phyloP scores from a whole-genome alignment of 2,888 invertebrate genomes.

The Eupithecia dodoneata region DNA sequence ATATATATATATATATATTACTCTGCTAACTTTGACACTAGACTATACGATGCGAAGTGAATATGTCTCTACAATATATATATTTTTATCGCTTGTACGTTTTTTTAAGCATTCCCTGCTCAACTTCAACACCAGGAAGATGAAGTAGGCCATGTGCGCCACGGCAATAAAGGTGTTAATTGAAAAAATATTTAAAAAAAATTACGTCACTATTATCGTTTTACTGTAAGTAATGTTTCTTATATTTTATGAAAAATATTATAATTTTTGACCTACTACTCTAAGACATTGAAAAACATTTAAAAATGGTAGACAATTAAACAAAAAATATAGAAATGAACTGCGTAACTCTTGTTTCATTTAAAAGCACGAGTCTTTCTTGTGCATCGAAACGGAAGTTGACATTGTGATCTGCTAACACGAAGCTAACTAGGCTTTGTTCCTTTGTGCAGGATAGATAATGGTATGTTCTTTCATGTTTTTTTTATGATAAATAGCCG shows the following conservation, averaged over 20 bases:
- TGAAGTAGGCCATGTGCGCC: neutral
- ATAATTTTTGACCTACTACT: neutral
- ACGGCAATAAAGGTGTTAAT: neutral
- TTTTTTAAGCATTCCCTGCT: neutral
- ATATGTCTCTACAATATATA: neutral
- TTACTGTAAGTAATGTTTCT: too few relatives aligned
- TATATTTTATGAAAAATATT: too few relatives aligned
- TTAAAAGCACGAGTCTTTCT: conserved; percentile 50
- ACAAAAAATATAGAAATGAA: neutral
- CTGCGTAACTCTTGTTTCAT: conserved; percentile 26
- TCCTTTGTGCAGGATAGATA: conserved; percentile 43
- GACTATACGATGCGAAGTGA: neutral
- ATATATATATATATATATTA: too few relatives aligned
- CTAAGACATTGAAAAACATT: neutral
- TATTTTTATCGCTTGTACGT: neutral
- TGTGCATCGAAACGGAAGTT: conserved; percentile 67
- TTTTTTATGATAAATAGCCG: conserved; percentile 29
- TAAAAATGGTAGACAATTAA: neutral
- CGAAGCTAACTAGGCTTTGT: conserved; percentile 55
- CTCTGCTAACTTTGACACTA: neutral
- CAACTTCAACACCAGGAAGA: too few relatives aligned
- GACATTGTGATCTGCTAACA: conserved; percentile 63
- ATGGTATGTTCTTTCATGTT: conserved; percentile 21
- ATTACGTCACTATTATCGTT: too few relatives aligned
- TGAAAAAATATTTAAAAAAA: too few relatives aligned